Conservation (phyloP, 2,113 vertebrate species). For the Charina bottae region DNA sequence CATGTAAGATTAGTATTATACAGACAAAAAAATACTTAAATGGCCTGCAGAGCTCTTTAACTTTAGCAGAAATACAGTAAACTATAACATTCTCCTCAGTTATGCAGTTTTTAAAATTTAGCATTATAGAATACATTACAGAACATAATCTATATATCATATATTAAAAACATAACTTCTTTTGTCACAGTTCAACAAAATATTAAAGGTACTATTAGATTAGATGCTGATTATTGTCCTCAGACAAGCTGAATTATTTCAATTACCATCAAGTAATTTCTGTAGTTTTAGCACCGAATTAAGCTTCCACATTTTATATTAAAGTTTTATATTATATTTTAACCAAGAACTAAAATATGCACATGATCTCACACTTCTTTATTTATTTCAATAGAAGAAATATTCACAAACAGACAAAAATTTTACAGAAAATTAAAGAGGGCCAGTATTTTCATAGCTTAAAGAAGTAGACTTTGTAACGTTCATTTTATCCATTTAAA, state of each 20-base stretch:
- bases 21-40: neutral
- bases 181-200: neutral
- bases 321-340: neutral
- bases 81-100: neutral
- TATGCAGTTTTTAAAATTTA: neutral
- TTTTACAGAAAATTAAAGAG: neutral
- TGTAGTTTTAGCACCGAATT: neutral
- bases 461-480: neutral
- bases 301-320: neutral
- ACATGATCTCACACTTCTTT: neutral
- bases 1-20: neutral
- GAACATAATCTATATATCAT: neutral
- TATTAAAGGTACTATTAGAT: neutral
- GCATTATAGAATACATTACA: neutral
- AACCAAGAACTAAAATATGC: neutral
- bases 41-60: neutral
- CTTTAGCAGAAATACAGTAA: neutral
- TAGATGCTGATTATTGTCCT: neutral
- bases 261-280: neutral
- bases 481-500: neutral
- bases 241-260: conserved; percentile 2
- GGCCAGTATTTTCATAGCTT: neutral
- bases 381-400: neutral
- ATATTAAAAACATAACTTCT: neutral
- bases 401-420: neutral